Conservation (phyloP, 1,140 invertebrate genomes). For the Paraescarpia echinospica region DNA sequence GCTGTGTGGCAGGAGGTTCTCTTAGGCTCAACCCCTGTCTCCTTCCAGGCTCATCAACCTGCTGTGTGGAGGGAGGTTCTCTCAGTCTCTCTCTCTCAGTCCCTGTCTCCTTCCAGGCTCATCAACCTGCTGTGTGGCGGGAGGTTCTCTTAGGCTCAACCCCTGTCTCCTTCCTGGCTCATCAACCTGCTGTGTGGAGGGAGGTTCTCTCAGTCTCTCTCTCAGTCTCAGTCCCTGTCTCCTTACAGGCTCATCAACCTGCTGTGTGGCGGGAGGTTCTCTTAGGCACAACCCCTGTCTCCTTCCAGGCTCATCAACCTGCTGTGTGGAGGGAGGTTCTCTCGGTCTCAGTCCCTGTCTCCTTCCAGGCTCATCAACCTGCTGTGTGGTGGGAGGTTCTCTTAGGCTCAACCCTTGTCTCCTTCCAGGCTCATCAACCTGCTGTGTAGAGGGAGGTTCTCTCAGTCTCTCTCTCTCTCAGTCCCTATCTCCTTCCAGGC, state of each 20-base stretch:
- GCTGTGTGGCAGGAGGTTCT: no score
- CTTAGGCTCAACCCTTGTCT: not conserved
- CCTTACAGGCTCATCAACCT: constrained; percentile 72
- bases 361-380: not conserved
- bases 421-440: not conserved
- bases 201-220: not conserved
- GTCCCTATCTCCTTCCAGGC: not conserved
- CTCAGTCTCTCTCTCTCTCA: not conserved
- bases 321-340: not conserved
- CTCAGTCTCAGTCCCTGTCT: not conserved
- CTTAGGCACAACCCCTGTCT: constrained; percentile 66
- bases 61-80: no score
- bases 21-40: no score
- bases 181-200: no score
- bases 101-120: constrained; percentile 33
- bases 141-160: constrained; percentile 56
- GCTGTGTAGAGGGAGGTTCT: not conserved
- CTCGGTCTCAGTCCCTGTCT: not conserved
- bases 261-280: constrained; percentile 70
- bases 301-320: not conserved
- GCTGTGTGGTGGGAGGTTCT: not conserved
- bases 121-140: no score
- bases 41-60: no score
- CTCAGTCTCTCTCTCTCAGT: no score
- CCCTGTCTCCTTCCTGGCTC: constrained; percentile 43